A percentile compares a stretch with the other conserved stretches of the same genome.
Evolutionary conservation across 2,888 invertebrate species (phyloP).

Genomic region (Caenorhabditis virilis): DNA sequence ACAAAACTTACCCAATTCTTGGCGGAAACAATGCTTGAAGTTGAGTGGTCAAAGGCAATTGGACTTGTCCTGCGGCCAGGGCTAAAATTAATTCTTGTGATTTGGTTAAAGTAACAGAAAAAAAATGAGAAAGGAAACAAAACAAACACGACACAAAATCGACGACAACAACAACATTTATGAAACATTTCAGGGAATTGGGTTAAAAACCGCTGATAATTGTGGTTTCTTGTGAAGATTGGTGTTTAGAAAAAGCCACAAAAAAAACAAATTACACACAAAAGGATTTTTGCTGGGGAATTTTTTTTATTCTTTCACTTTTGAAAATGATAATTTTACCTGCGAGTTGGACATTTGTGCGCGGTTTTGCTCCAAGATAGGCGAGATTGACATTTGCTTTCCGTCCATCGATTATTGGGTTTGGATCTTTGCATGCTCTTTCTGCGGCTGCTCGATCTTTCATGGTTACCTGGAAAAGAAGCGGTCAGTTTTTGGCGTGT

Average conservation of each 20-base stretch:
- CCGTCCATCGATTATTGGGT: conserved; percentile 95
- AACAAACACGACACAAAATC: conserved; percentile 21
- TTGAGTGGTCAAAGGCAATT: conserved; percentile 58
- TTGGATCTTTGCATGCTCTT: conserved; percentile 94
- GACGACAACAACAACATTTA: conserved; percentile 17
- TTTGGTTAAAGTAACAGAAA: conserved; percentile 11
- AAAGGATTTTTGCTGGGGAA: neutral
- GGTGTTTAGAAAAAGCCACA: conserved; percentile 36
- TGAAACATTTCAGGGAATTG: conserved; percentile 18
- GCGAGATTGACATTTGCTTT: conserved; percentile 98
- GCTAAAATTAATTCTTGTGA: conserved; percentile 46
- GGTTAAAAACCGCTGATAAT: too few species aligned
- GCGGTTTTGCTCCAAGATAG: conserved; percentile 92
- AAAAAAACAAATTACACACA: conserved; percentile 3
- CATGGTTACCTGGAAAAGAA: conserved; percentile 96
- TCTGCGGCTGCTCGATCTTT: conserved; percentile 91
- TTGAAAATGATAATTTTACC: conserved; percentile 34
- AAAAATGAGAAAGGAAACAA: conserved; percentile 12
- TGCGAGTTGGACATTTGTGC: conserved; percentile 70
- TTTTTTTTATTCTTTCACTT: neutral
- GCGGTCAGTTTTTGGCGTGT: too few species aligned
- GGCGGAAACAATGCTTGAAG: conserved; percentile 59
- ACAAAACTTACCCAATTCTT: conserved; percentile 50
- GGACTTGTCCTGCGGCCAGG: conserved; percentile 51
- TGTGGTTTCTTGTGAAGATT: conserved; percentile 1